phyloP scores from a whole-genome alignment of 2,888 invertebrate species.

The Aphodius sticticus region DNA sequence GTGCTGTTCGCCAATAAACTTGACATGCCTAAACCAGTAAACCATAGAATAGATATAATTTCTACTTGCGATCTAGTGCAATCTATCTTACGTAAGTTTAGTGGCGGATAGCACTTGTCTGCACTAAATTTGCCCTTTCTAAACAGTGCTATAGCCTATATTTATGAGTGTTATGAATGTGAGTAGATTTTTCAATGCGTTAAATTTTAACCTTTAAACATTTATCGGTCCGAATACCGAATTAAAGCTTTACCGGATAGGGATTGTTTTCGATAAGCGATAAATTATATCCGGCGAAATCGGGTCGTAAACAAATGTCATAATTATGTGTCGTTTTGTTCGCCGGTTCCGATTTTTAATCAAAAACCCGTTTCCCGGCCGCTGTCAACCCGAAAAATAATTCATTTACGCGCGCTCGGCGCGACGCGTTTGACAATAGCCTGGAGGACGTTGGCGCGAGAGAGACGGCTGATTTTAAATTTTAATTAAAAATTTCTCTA shows the following conservation, averaged over 20 bases:
- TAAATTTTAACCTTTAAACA: background rate
- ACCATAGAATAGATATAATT: too few relatives aligned
- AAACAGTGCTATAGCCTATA: background rate
- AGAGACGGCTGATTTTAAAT: slow-evolving; percentile 21
- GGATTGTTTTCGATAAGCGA: slow-evolving; percentile 4
- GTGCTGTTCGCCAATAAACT: too few relatives aligned
- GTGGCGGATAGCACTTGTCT: too few relatives aligned
- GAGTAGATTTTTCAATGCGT: background rate
- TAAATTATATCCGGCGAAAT: background rate
- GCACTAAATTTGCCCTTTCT: too few relatives aligned
- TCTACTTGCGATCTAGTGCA: too few relatives aligned
- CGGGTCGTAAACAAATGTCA: slow-evolving; percentile 4
- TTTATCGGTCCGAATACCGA: background rate
- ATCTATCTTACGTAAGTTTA: too few relatives aligned
- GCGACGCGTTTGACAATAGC: background rate
- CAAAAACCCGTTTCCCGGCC: background rate
- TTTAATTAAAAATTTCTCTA: slow-evolving; percentile 29
- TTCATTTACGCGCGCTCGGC: slow-evolving; percentile 22
- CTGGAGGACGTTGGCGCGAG: background rate
- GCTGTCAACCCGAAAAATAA: slow-evolving; percentile 15
- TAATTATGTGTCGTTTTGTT: slow-evolving; percentile 4
- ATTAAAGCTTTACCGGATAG: background rate
- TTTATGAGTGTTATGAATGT: background rate
- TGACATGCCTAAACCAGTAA: too few relatives aligned
- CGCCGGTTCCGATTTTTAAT: slow-evolving; percentile 4